A percentile compares a stretch with the other conserved stretches of the same genome.
Conservation (phyloP, 2,113 vertebrate species). For the Spea bombifrons region DNA sequence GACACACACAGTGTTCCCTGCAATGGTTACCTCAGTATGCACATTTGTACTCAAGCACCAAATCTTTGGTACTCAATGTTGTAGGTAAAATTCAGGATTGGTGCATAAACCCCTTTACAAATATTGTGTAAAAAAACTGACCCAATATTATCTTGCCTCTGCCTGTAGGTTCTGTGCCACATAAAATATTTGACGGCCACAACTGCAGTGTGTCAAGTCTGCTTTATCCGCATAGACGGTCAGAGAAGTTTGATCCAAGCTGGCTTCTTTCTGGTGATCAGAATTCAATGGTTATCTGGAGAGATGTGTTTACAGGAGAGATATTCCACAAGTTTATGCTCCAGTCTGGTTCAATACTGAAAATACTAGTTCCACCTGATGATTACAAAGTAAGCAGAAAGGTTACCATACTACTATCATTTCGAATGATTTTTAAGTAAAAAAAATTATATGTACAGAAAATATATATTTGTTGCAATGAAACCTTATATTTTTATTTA, state of each 20-base stretch:
- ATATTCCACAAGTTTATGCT: conserved; percentile 65
- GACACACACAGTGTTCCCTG: no score
- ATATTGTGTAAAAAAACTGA: no score
- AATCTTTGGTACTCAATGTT: no score
- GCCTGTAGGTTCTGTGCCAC: conserved; percentile 58
- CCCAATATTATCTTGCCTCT: conserved; percentile 14
- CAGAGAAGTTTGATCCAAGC: conserved; percentile 65
- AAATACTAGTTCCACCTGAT: conserved; percentile 62
- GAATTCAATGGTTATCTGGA: conserved; percentile 68
- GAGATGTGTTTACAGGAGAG: conserved; percentile 68
- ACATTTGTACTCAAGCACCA: no score
- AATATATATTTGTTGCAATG: not conserved
- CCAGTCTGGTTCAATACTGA: conserved; percentile 65
- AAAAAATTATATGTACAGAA: not conserved
- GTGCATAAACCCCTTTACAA: no score
- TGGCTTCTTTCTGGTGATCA: conserved; percentile 72
- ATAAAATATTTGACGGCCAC: conserved; percentile 64
- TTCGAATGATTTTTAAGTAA: not conserved
- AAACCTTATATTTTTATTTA: not conserved
- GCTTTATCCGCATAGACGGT: conserved; percentile 66
- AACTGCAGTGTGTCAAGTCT: conserved; percentile 65
- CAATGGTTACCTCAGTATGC: no score
- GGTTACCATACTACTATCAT: not conserved
- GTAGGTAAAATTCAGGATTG: no score
- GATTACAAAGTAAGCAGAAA: conserved; percentile 64